Base-by-base conservation (phyloP, 2,113 vertebrate species). In the Plestiodon gilberti region DNA sequence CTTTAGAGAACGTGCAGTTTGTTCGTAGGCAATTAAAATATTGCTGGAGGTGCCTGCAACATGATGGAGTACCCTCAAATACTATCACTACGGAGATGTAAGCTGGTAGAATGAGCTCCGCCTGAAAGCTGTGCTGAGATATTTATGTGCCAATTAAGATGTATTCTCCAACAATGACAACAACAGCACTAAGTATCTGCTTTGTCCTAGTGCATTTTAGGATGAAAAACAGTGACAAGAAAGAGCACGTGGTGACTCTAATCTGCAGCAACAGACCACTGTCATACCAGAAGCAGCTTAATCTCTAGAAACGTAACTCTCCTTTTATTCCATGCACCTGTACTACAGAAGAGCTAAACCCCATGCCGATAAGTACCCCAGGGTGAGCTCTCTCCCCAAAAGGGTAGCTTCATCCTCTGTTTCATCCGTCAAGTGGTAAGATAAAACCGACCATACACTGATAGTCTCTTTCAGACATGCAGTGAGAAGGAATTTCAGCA, bases 11-110 rank as follows among this genome's bases (percentile, higher is more conserved):
- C 76, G 61, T 86, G 78, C 78, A 79, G 77, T 82, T 92, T 86
- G 71, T 89, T 95, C 84, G 69, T 90, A 90, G 89, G 88, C 85
- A 91, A 78, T 76, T 94, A 70, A 8, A 15, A 2, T 70, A 89
- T 64, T 85, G 87, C 40, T 81, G 69, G 80, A 23, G 43, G 4
- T 75, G 57, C 33, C 84, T 78, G 74, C 55, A 64, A 64, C 73
- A 30, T 33, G 83, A 43, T 30, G 83, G 89, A 64, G 17, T 40
- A 40, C 4, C 55, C 81, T 69, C 33, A 35, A 75, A 86, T 74
- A 52, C 43, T 35, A 82, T 65, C 33, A 86, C 61, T 81, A 10
- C 79, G 35, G 48, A 84, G 90, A 85, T 65, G 1, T 62, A 76
- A 90, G 64, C 82, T 40, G 70, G 14, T 61, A 55, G 77, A 89